Evolutionary conservation across 2,797 vertebrate species (phyloP), one percentile per base, ranked within the genome.

Genomic region (Lepus townsendii): DNA sequence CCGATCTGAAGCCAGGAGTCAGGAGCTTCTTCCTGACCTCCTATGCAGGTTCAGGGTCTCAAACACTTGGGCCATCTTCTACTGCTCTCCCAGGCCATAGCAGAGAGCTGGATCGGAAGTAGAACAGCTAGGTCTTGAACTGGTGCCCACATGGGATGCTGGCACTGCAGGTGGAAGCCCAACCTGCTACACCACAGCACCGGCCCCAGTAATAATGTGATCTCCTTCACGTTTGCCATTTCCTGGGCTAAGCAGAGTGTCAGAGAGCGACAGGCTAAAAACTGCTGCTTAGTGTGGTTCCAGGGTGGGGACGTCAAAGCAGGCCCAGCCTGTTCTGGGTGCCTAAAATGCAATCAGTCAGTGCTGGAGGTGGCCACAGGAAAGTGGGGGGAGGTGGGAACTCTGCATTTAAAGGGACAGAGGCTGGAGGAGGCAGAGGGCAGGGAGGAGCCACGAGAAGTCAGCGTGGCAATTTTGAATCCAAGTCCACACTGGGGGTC

Each of bases 271-370:
- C 97, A 97, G 96, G 97, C 97, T 98, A 97, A 98, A 98, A 98
- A 97, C 97, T 94, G 94, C 97, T 98, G 98, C 98, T 98, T 98
- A 98, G 96, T 96, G 94, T 97, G 97, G 98, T 98, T 98, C 98
- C 97, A 91, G 98, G 98, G 97, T 98, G 98, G 97, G 94, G 97
- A 98, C 97, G 95, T 97, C 97, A 97, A 97, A 98, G 97, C 98
- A 96, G 96, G 98, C 96, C 97, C 96, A 96, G 97, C 97, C 97
- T 97, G 97, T 97, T 97, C 97, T 26, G 90, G 93, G 97, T 96
- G 95, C 92, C 98, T 98, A 97, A 98, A 97, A 97, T 98, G 98
- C 97, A 98, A 98, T 98, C 98, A 98, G 98, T 98, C 98, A 97
- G 97, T 97, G 95, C 94, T 97, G 97, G 97, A 94, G 30, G 27